Conservation (phyloP, 2,797 vertebrate species). For the Poeciliopsis paucimaculata region DNA sequence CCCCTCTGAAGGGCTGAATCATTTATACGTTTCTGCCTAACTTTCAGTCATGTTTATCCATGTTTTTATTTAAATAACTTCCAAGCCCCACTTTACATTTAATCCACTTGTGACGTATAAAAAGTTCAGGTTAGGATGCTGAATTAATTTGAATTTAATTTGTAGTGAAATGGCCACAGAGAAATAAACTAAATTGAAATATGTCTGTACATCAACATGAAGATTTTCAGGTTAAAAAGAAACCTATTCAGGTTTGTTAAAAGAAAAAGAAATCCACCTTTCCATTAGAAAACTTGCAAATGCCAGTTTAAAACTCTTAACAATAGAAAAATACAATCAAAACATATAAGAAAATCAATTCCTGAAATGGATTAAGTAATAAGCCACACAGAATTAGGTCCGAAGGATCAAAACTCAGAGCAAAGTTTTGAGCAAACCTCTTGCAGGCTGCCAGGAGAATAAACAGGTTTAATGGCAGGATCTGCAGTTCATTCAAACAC, state of each 20-base stretch:
- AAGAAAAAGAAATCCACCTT: background rate
- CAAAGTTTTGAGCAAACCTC: slow-evolving; percentile 5
- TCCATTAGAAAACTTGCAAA: too few relatives aligned
- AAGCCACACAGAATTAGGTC: background rate
- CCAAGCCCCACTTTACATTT: background rate
- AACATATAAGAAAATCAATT: background rate
- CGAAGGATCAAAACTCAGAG: background rate
- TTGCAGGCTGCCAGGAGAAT: background rate
- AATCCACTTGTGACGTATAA: background rate
- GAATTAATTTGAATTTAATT: background rate
- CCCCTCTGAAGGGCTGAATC: background rate
- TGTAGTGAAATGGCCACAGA: too few relatives aligned
- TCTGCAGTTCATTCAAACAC: slow-evolving; percentile 16
- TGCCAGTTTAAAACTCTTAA: too few relatives aligned
- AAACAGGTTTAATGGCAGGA: slow-evolving; percentile 23
- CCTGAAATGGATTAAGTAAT: background rate
- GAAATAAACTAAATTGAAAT: background rate
- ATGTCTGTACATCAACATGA: background rate
- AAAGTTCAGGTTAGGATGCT: background rate
- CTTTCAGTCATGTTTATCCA: background rate
- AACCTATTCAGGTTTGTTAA: background rate
- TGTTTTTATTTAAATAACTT: background rate
- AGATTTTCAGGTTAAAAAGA: background rate
- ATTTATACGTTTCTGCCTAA: background rate
- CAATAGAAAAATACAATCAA: background rate